Percentiles rank a stretch among this genome's conserved stretches.
Evolutionary conservation across 2,797 vertebrate genomes (phyloP).

Genomic region (Platyrinchus mystaceus): DNA sequence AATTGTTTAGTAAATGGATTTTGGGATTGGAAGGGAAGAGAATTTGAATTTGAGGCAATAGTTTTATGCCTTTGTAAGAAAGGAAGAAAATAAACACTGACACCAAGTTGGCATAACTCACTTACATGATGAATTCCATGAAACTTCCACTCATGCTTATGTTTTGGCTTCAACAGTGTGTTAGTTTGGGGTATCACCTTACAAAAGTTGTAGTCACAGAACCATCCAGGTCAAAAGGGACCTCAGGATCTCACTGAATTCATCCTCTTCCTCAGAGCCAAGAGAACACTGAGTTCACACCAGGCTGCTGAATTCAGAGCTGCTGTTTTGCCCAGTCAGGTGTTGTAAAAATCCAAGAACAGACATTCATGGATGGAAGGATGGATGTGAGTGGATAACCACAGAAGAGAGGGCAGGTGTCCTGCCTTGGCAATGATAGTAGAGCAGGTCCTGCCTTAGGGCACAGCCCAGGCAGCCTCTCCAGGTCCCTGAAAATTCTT

Average conservation of each 20-base stretch:
- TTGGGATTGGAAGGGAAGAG: neutral
- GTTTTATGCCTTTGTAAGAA: neutral
- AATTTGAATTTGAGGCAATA: neutral
- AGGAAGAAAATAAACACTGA: neutral
- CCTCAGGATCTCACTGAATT: neutral
- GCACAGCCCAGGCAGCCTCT: neutral
- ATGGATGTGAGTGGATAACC: neutral
- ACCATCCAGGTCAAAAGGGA: neutral
- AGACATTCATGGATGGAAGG: neutral
- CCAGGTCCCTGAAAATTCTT: neutral
- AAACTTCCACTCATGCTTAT: neutral
- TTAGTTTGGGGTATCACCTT: neutral
- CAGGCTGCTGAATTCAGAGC: neutral
- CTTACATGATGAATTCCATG: neutral
- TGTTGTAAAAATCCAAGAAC: neutral
- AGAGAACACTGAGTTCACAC: neutral
- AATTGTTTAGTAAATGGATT: neutral
- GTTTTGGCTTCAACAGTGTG: neutral
- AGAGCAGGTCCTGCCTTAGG: neutral
- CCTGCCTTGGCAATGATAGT: neutral
- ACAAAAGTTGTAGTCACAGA: neutral
- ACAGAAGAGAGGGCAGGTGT: neutral
- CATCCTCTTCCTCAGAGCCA: neutral
- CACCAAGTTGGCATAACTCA: neutral
- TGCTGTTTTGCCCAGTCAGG: neutral